Percentiles rank a stretch among this genome's conserved stretches.
Evolutionary conservation across 64 coral and sea anemone genomes (phyloP).

Genomic region (Dendronephthya gigantea): DNA sequence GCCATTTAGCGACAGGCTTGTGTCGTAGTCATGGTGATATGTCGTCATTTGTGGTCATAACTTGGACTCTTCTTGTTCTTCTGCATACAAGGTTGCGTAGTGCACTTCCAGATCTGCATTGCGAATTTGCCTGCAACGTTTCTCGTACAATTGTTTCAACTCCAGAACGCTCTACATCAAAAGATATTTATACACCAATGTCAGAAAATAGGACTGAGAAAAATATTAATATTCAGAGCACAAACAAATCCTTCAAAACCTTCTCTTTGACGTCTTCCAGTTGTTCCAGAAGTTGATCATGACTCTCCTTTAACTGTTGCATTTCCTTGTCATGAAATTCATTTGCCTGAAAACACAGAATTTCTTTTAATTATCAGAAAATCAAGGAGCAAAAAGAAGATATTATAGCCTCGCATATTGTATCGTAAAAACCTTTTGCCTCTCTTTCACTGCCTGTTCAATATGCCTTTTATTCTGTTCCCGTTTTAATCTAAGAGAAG

Average conservation of each 20-base stretch:
- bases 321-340: constrained; percentile 96
- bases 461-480: constrained; percentile 98
- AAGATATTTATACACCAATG: background rate
- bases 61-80: background rate
- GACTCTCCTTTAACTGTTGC: constrained; percentile 56
- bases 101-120: background rate
- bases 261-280: constrained; percentile 62
- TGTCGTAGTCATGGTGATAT: background rate
- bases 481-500: constrained; percentile 63
- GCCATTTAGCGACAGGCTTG: background rate
- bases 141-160: background rate
- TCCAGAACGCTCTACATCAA: background rate
- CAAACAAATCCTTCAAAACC: background rate
- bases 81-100: background rate
- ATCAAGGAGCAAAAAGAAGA: too few species aligned
- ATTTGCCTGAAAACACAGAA: constrained; percentile 50
- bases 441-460: constrained; percentile 88
- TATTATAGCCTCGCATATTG: background rate
- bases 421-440: constrained; percentile 71
- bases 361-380: too few species aligned
- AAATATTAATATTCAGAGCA: background rate
- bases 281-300: constrained; percentile 46
- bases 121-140: background rate
- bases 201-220: too few species aligned
- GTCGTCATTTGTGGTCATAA: constrained; percentile 6